Evolutionary conservation across 2,888 invertebrate species (phyloP).

Genomic region (Leptinotarsa tumamoca): DNA sequence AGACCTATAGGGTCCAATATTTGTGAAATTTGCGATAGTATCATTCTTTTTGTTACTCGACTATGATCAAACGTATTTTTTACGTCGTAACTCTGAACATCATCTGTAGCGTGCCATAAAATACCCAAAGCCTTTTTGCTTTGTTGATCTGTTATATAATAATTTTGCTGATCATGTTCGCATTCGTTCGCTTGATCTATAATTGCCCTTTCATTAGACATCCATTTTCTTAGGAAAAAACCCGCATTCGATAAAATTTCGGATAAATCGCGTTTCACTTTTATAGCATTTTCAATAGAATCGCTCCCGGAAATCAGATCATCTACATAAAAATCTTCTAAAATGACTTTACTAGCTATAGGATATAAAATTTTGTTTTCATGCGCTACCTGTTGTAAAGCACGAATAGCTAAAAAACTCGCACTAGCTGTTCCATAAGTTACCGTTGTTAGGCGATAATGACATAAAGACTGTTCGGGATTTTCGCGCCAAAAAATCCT

Average conservation of each 20-base stretch:
- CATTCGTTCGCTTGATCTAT: background rate
- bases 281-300: background rate
- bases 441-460: slow-evolving; percentile 1
- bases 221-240: background rate
- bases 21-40: slow-evolving; percentile 44
- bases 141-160: slow-evolving; percentile 4
- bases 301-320: slow-evolving; percentile 41
- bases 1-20: slow-evolving; percentile 51
- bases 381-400: slow-evolving; percentile 30
- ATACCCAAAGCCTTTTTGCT: slow-evolving; percentile 11
- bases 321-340: slow-evolving; percentile 47
- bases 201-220: slow-evolving; percentile 4
- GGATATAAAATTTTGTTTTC: slow-evolving; percentile 31
- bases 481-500: slow-evolving; percentile 28
- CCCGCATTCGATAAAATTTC: background rate
- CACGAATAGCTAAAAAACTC: slow-evolving; percentile 22
- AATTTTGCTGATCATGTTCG: background rate
- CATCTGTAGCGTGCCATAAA: slow-evolving; percentile 1
- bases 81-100: background rate
- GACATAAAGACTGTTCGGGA: background rate
- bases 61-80: background rate
- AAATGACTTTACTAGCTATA: slow-evolving; percentile 34
- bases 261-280: background rate
- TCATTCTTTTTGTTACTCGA: slow-evolving; percentile 39
- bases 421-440: background rate